Evolutionary conservation across 2,113 vertebrate genomes (phyloP).

Genomic region (Corydoras maculifer): DNA sequence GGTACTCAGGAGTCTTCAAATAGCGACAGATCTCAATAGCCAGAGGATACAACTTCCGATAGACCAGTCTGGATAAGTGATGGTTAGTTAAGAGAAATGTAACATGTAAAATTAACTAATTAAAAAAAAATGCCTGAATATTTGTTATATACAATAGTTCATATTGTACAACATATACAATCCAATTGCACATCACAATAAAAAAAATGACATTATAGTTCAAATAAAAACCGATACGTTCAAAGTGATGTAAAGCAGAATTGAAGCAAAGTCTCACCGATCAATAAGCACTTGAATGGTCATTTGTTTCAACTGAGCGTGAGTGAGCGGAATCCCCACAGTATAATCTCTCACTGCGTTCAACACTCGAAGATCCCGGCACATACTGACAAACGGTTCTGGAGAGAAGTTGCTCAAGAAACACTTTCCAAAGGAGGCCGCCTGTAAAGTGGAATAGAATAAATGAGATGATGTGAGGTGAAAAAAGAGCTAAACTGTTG

Average conservation of each 20-base stretch:
- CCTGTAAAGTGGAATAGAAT: constrained; percentile 52
- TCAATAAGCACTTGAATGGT: constrained; percentile 84
- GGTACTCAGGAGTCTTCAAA: constrained; percentile 85
- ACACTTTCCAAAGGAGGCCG: constrained; percentile 82
- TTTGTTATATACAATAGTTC: too few species aligned
- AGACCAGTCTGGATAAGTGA: constrained; percentile 72
- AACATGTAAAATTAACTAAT: too few species aligned
- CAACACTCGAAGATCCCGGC: constrained; percentile 76
- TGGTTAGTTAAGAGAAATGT: background rate
- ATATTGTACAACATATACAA: too few species aligned
- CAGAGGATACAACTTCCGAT: constrained; percentile 84
- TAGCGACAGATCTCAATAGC: constrained; percentile 89
- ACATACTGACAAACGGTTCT: constrained; percentile 71
- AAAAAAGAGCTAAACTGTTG: background rate
- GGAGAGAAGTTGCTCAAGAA: constrained; percentile 77
- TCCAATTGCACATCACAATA: too few species aligned
- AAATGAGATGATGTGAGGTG: background rate
- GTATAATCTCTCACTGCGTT: constrained; percentile 78
- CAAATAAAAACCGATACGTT: too few species aligned
- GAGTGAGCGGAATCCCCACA: constrained; percentile 79
- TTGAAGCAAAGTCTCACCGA: constrained; percentile 60
- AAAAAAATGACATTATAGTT: too few species aligned
- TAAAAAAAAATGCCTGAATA: too few species aligned
- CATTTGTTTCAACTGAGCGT: constrained; percentile 85
- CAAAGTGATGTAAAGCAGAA: too few species aligned